Conservation (phyloP, 2,797 vertebrate genomes). For the Coracias cyanogaster region DNA sequence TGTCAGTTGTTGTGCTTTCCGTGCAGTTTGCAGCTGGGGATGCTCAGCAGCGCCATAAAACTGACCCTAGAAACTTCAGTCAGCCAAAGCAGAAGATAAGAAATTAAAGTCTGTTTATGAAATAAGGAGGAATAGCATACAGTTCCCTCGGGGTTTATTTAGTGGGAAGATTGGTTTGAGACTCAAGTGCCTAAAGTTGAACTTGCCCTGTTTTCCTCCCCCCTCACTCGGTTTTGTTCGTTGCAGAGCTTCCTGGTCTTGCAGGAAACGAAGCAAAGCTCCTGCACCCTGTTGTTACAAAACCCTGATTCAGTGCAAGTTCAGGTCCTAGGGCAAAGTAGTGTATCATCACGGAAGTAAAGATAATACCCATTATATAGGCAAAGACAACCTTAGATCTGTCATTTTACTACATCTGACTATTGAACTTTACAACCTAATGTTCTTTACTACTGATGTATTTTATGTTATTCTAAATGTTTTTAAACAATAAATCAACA, state of each 20-base stretch:
- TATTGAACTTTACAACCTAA: slow-evolving; percentile 10
- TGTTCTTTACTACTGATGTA: not conserved
- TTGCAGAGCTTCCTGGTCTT: not conserved
- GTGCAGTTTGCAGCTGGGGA: not conserved
- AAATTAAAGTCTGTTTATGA: slow-evolving; percentile 7
- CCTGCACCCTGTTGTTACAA: not conserved
- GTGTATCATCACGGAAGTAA: not conserved
- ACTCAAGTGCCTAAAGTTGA: not conserved
- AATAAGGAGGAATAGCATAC: not conserved
- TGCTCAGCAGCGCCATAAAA: not conserved
- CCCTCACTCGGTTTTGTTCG: not conserved
- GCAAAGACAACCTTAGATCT: not conserved
- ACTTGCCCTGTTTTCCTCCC: not conserved
- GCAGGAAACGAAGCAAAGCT: not conserved
- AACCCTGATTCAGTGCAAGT: not conserved
- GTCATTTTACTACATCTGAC: not conserved
- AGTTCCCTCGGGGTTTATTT: not conserved
- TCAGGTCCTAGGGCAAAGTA: not conserved
- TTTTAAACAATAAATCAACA: slow-evolving; percentile 19
- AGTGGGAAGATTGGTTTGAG: not conserved
- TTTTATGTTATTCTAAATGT: not conserved
- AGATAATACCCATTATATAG: not conserved
- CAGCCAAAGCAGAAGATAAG: not conserved
- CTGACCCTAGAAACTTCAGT: not conserved
- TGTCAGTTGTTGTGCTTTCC: not conserved